Evolutionary conservation across 2,113 vertebrate species (phyloP).

Genomic region (Opisthocomus hoazin): DNA sequence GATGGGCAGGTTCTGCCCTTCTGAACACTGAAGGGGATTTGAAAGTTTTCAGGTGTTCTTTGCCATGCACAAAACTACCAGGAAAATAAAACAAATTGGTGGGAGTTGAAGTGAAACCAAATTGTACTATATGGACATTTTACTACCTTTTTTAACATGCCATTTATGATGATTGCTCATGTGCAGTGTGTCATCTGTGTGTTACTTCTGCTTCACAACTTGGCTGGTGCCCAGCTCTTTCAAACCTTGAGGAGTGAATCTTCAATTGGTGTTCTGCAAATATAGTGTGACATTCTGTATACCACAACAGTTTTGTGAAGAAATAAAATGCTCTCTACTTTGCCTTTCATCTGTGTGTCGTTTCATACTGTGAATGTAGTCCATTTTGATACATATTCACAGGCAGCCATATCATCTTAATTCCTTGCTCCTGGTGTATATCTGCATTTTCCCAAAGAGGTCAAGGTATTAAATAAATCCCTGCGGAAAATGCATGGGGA

Average conservation of each 20-base stretch:
- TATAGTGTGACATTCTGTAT: not conserved
- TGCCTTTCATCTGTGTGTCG: not conserved
- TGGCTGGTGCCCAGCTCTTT: not conserved
- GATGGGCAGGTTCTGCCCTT: not conserved
- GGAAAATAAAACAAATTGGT: not conserved
- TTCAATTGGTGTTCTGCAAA: not conserved
- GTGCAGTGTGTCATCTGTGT: not conserved
- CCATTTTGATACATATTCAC: slow-evolving; percentile 22
- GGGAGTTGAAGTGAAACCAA: not conserved
- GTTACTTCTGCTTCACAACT: not conserved
- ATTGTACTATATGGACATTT: not conserved
- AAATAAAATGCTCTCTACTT: not conserved
- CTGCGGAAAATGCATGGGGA: not conserved
- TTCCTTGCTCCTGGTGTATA: slow-evolving; percentile 33
- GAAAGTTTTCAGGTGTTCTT: not conserved
- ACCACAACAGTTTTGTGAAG: not conserved
- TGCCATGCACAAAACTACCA: not conserved
- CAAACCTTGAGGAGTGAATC: not conserved
- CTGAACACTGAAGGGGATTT: not conserved
- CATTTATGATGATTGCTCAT: not conserved
- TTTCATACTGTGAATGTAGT: slow-evolving; percentile 1
- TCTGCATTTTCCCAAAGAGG: slow-evolving; percentile 13
- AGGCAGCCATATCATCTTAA: slow-evolving; percentile 9
- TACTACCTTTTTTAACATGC: not conserved
- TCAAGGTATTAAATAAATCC: slow-evolving; percentile 54